Evolutionary conservation across 1,140 invertebrate genomes (phyloP).

Genomic region (Oscheius sp.): DNA sequence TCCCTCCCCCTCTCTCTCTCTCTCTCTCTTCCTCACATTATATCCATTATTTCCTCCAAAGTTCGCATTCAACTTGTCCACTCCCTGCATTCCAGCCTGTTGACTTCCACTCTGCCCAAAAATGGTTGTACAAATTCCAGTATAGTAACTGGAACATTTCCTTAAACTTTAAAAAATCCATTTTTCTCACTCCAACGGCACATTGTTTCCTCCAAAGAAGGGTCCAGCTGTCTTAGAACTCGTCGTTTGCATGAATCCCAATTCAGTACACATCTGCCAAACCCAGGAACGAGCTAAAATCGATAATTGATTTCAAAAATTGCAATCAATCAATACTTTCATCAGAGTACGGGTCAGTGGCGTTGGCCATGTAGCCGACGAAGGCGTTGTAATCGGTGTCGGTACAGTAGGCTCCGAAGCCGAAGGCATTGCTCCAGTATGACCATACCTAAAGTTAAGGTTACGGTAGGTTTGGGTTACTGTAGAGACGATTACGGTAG

Average conservation of each 20-base stretch:
- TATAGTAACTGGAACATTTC: background rate
- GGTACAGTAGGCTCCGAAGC: slow-evolving; percentile 21
- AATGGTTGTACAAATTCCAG: background rate
- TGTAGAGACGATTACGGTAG: too few relatives aligned
- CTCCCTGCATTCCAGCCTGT: background rate
- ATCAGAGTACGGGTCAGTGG: background rate
- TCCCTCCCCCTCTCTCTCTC: too few relatives aligned
- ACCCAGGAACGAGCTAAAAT: background rate
- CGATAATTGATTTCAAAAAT: background rate
- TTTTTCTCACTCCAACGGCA: background rate
- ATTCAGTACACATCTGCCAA: background rate
- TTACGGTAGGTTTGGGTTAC: background rate
- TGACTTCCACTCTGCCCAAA: background rate
- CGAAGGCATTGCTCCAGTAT: slow-evolving; percentile 29
- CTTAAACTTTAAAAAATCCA: background rate
- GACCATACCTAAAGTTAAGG: too few relatives aligned
- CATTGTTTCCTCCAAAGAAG: background rate
- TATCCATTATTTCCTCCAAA: background rate
- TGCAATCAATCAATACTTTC: background rate
- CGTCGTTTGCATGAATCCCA: background rate
- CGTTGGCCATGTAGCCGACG: background rate
- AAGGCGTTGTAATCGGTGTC: background rate
- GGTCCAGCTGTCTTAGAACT: background rate
- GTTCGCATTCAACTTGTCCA: background rate
- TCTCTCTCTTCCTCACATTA: background rate